Conservation (phyloP, 2,888 invertebrate species). For the Apeira syringaria region DNA sequence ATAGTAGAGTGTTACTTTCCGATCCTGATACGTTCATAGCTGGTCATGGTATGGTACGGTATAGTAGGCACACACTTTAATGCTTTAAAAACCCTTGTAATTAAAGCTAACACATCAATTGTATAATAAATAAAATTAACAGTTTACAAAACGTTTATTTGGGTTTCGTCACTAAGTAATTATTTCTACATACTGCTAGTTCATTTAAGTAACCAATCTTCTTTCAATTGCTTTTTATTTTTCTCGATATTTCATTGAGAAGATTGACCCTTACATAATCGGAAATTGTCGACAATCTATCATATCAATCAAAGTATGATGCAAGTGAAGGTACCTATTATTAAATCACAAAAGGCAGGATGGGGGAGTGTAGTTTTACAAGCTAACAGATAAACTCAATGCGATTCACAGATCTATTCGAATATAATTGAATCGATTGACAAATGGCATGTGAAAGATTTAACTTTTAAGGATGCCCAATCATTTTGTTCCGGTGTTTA, state of each 20-base stretch:
- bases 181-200: too few relatives aligned
- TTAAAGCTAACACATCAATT: too few relatives aligned
- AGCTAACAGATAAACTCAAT: slow-evolving; percentile 1
- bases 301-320: slow-evolving; percentile 8
- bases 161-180: too few relatives aligned
- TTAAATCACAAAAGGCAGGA: slow-evolving; percentile 3
- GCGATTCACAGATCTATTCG: slow-evolving; percentile 1
- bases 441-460: slow-evolving; percentile 7
- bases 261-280: slow-evolving; percentile 13
- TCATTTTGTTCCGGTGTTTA: too few relatives aligned
- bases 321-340: too few relatives aligned
- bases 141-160: too few relatives aligned
- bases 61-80: too few relatives aligned
- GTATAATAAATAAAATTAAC: too few relatives aligned
- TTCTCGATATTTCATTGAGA: slow-evolving; percentile 4
- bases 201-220: slow-evolving; percentile 5
- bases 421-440: background rate
- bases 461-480: background rate
- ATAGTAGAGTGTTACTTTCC: too few relatives aligned
- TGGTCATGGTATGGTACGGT: too few relatives aligned
- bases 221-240: background rate
- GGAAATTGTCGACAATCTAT: slow-evolving; percentile 10
- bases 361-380: slow-evolving; percentile 1
- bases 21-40: too few relatives aligned
- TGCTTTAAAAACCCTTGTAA: too few relatives aligned